Evolutionary conservation across 2,797 vertebrate genomes (phyloP), one percentile per base, ranked within the genome.

Genomic region (Clarias platycephalus): DNA sequence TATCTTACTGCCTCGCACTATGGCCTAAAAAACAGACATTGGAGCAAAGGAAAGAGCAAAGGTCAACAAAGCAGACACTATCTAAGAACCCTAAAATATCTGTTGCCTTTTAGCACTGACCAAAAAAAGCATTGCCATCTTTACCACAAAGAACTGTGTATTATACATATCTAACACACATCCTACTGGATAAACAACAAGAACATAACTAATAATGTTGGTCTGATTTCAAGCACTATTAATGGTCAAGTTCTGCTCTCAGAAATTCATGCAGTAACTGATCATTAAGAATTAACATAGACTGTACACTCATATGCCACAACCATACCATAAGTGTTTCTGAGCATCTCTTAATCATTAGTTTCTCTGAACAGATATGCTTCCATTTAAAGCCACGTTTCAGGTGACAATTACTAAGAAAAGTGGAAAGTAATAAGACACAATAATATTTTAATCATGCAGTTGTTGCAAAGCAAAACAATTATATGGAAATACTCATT

Each of bases 1-100:
- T 0, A 96, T 89, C 91, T 96, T 97, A 91, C 93, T 97, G 90
- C 98, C 97, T 6, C 97, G 94, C 3, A 99, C 97, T 58, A 99
- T 99, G 77, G 94, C 95, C 97, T 98, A 91, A 20, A 89, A 28
- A 62, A 81, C 16, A 40, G 20, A 64, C 13, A 40, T 67, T 40
- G 22, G 0, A 28, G 44, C n/a, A 85, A 72, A 76, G 44, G 53
- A 10, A 85, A 67, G 13, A 13, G 18, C 20, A 74, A 82, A 20
- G 24, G 55, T 74, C 55, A 79, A 16, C 24, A 72, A 72, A 67
- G 20, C 15, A 78, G 15, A 6, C 75, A 34, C 72, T 80, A 80
- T 53, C 24, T 64, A 26, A 15, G 26, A 63, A 24, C 10, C 64
- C 8, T 20, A 18, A 12, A 28, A 37, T 15, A 66, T 13, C 26